phyloP scores from a whole-genome alignment of 1,140 invertebrate species.

The Calephelis virginiensis region DNA sequence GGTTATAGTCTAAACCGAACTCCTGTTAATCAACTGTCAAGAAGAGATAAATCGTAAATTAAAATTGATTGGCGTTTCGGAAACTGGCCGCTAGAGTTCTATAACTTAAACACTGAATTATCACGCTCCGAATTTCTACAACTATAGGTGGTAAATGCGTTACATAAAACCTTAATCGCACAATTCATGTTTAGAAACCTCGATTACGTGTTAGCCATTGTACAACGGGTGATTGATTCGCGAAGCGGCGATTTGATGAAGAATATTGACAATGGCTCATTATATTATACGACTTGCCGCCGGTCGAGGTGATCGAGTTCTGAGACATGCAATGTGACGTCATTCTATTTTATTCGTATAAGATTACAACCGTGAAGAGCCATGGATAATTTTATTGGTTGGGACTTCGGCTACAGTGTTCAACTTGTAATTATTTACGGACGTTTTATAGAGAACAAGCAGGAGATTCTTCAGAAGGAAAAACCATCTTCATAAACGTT shows the following conservation, averaged over 20 bases:
- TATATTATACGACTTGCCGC: constrained; percentile 3
- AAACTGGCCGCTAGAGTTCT: too few relatives aligned
- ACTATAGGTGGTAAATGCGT: not conserved
- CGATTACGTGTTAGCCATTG: constrained; percentile 5
- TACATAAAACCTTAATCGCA: constrained; percentile 4
- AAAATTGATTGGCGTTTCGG: too few relatives aligned
- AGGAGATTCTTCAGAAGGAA: too few relatives aligned
- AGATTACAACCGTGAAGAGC: constrained; percentile 1
- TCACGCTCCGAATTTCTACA: not conserved
- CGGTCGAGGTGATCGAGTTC: constrained; percentile 15
- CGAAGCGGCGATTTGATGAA: not conserved
- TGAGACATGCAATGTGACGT: constrained; percentile 13
- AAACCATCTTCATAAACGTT: too few relatives aligned
- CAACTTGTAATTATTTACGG: too few relatives aligned
- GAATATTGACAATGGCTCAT: constrained; percentile 15
- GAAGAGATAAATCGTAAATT: too few relatives aligned
- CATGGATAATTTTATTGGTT: not conserved
- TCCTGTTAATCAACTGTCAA: too few relatives aligned
- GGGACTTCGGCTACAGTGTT: too few relatives aligned
- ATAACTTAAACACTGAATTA: too few relatives aligned
- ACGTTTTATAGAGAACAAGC: too few relatives aligned
- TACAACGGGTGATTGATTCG: not conserved
- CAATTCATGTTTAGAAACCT: not conserved
- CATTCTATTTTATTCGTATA: constrained; percentile 1
- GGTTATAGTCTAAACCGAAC: too few relatives aligned